Conservation (phyloP, 2,888 invertebrate species). For the Petrolisthes manimaculis region DNA sequence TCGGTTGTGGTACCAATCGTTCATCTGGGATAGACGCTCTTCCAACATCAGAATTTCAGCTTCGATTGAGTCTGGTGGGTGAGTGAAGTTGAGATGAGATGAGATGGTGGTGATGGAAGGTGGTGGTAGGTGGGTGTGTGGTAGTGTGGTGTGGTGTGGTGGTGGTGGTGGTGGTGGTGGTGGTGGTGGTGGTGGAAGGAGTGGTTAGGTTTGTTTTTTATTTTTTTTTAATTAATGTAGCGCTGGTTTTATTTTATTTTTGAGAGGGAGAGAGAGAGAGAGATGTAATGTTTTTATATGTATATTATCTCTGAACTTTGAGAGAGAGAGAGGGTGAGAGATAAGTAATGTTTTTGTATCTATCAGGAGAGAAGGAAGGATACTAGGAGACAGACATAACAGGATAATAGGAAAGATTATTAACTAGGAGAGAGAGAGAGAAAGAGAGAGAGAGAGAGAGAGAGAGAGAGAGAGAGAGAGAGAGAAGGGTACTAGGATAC, state of each 20-base stretch:
- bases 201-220: background rate
- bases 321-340: too few relatives aligned
- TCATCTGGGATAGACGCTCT: background rate
- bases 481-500: background rate
- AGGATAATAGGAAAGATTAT: background rate
- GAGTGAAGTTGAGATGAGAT: background rate
- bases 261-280: background rate
- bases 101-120: background rate
- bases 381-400: background rate
- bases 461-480: background rate
- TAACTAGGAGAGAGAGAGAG: background rate
- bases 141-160: background rate
- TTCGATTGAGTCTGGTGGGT: slow-evolving; percentile 17
- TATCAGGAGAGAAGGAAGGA: background rate
- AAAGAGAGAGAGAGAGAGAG: background rate
- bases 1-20: slow-evolving; percentile 16
- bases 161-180: background rate
- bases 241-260: too few relatives aligned
- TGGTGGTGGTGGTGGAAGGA: background rate
- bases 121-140: background rate
- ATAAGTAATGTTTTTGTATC: background rate
- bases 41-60: background rate
- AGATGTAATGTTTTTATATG: background rate
- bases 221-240: background rate
- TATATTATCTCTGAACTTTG: too few relatives aligned